phyloP scores from a whole-genome alignment of 2,113 vertebrate species.

The Puntigrus tetrazona region DNA sequence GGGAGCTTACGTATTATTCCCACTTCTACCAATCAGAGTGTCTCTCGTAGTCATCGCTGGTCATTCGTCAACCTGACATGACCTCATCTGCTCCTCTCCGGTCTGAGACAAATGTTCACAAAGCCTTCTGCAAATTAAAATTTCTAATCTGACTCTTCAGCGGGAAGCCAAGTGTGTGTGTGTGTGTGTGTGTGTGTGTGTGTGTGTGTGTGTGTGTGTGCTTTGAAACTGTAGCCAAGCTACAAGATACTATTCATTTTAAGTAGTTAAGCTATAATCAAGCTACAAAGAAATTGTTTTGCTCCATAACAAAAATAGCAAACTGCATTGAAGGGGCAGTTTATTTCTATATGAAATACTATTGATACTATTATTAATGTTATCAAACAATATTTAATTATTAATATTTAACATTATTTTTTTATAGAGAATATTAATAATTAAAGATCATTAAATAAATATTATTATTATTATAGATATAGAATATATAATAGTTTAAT shows the following conservation, averaged over 20 bases:
- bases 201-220: background rate
- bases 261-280: background rate
- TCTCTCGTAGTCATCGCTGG: constrained; percentile 47
- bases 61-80: constrained; percentile 42
- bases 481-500: no score
- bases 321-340: background rate
- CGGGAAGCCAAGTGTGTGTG: constrained; percentile 14
- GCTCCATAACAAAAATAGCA: background rate
- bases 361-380: no score
- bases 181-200: no score
- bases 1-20: constrained; percentile 45
- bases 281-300: background rate
- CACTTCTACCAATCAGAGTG: constrained; percentile 34
- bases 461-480: no score
- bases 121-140: constrained; percentile 41
- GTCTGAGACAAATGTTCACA: constrained; percentile 41
- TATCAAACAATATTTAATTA: no score
- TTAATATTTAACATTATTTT: no score
- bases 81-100: constrained; percentile 27
- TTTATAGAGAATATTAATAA: no score
- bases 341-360: background rate
- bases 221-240: background rate
- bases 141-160: constrained; percentile 41
- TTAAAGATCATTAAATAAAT: no score
- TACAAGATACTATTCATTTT: background rate